phyloP scores from a whole-genome alignment of 2,113 vertebrate genomes.

The Cheirogaleus medius region DNA sequence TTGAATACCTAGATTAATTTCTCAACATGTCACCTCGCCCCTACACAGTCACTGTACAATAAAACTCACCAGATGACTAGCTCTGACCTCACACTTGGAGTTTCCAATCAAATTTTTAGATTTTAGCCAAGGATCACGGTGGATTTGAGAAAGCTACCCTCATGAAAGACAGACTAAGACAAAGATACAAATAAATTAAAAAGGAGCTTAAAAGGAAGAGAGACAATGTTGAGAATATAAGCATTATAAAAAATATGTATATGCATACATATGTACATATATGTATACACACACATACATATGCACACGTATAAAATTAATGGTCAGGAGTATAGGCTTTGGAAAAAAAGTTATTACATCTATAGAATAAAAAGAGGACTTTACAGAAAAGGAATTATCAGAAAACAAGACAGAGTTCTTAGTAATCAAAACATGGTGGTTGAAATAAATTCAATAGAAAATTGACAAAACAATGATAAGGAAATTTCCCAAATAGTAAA shows the following conservation, averaged over 20 bases:
- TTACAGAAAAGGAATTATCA: background rate
- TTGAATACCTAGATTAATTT: background rate
- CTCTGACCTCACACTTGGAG: background rate
- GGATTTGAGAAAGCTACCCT: background rate
- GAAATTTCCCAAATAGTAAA: background rate
- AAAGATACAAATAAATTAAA: background rate
- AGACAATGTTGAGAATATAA: background rate
- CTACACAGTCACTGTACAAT: background rate
- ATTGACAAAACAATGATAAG: background rate
- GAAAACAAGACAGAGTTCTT: background rate
- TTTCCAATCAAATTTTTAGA: background rate
- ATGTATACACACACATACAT: background rate
- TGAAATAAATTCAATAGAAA: constrained; percentile 17
- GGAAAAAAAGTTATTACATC: background rate
- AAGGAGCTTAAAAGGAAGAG: background rate
- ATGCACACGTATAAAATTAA: background rate
- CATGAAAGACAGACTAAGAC: background rate
- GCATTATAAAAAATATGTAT: background rate
- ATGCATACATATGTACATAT: background rate
- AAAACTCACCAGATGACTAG: background rate
- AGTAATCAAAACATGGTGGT: background rate
- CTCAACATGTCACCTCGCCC: background rate
- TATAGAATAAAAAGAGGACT: background rate
- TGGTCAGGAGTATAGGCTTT: background rate
- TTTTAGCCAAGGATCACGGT: background rate